phyloP scores from a whole-genome alignment of 2,113 vertebrate species.

The Numida meleagris region DNA sequence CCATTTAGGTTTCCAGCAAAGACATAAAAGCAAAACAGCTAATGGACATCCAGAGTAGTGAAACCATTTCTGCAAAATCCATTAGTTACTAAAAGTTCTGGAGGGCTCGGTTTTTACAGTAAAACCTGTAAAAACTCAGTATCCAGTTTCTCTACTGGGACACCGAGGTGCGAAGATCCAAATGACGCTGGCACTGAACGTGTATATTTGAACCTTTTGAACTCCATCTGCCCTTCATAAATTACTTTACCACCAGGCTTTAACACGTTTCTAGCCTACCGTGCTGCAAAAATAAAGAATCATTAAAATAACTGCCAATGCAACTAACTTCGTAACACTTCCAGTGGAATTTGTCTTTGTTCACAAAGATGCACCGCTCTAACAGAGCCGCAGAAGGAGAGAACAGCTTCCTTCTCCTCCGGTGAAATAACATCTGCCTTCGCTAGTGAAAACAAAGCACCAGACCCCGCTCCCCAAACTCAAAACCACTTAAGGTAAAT shows the following conservation, averaged over 20 bases:
- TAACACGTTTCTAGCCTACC: constrained; percentile 54
- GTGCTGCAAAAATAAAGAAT: not conserved
- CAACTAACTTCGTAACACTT: constrained; percentile 62
- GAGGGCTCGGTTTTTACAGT: constrained; percentile 77
- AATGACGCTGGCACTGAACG: constrained; percentile 77
- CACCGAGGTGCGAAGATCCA: constrained; percentile 79
- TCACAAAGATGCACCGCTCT: not conserved
- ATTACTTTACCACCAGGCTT: constrained; percentile 63
- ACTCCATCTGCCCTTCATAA: constrained; percentile 71
- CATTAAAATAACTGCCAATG: constrained; percentile 51
- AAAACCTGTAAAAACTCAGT: constrained; percentile 77
- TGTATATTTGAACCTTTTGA: constrained; percentile 77
- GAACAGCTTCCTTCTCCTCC: not conserved
- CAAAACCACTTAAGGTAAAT: rapidly evolving
- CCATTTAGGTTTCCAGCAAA: constrained; percentile 71
- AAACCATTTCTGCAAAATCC: constrained; percentile 86
- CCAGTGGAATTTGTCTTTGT: constrained; percentile 55
- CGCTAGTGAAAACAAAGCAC: not conserved
- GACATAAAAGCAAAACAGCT: constrained; percentile 63
- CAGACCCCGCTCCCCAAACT: not conserved
- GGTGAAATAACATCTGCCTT: constrained; percentile 22
- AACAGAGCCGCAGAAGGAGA: not conserved
- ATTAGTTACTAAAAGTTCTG: constrained; percentile 81
- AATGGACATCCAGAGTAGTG: constrained; percentile 70
- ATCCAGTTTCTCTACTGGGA: constrained; percentile 80